Base-by-base conservation (phyloP, 2,888 invertebrate species). In the Coronaproctus castanopsis region DNA sequence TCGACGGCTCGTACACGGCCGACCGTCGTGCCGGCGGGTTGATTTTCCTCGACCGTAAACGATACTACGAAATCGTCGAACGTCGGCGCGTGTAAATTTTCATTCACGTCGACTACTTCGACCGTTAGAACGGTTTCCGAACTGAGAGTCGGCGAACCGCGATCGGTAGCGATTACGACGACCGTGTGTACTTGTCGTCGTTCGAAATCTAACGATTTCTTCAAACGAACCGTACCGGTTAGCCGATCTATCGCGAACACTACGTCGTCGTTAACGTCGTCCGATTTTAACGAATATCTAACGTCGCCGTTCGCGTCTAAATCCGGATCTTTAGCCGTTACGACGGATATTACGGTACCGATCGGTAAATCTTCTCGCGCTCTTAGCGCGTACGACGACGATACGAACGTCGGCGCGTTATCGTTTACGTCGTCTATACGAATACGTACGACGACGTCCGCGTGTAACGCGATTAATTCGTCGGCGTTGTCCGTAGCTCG, bases 81-180 rank as follows among this genome's bases (percentile, higher is more conserved):
- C 64, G 77, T 75, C 1, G 95, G 92, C 58, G 89, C 77, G 72
- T 83, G 81, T 59, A 82, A 76, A 73, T 95, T 95, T 74, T 95
- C 95, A 74, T 96, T 91, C 20, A 95, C 93, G 74, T 96, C 95
- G 65, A 87, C 84, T 63, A 90, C 80, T 73, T 92, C 89, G 58
- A 96, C 80, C 57, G 85, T 79, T 48, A 96, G 79, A 62, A 82
- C 79, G 61, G 88, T 83, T 68, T 86, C 85, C 1, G 89, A 80
- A 62, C 82, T 81, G 63, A 91, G 74, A 2, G 87, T 77, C 1
- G 90, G 91, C 59, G 80, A 80, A 0, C 93, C 96, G 36, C 82
- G 80, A 74, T 96, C 95, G 54, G 80, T 80, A 1, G 91, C 95
- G 61, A 83, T 79, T 59, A 91, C 85, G 58, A 85, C 82, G 64